Evolutionary conservation across 2,113 vertebrate species (phyloP), one percentile per base, ranked within the genome.

Genomic region (Xyrauchen texanus): DNA sequence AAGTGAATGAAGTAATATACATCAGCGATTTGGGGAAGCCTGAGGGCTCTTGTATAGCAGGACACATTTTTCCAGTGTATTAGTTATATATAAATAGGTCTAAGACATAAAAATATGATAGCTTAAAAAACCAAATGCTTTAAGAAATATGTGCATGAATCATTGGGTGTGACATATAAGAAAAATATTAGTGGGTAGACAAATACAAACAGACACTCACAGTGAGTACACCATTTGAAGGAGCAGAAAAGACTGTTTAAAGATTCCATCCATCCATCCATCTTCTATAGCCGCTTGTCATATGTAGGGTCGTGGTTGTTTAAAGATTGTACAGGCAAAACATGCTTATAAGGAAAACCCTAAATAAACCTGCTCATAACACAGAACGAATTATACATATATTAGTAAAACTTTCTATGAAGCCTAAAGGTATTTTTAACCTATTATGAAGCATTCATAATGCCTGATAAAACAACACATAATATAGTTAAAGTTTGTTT

Each of bases 161-260:
- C 73, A 69, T 76, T 65, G 11, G 9, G 45, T 52, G 55, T 76
- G 73, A 76, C 73, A 76, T 44, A 13, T 4, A 76, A 64, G 62
- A 52, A 65, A 44, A 65, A 44, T 76, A 65, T 65, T 53, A 65
- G 61, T 55, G 49, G 49, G 73, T 44, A 52, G 49, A 64, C 64
- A 9, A 47, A 69, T 61, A 62, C 57, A 67, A 69, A 64, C 49
- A 80, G 49, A 65, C 78, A 53, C 55, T 69, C 67, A 49, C 69
- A 64, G 49, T 66, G 13, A 73, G 45, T 47, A 49, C 84, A 34
- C 21, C 21, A 34, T 34, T 34, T 34, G 72, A 85, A 86, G 67
- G 1, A 82, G 81, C 88, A 88, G 87, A 87, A 85, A 83, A 62
- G 52, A 52, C 88, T 88, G 86, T 91, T 90, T 88, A 89, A 90